Conservation (phyloP, 2,888 invertebrate genomes). For the Hedya salicella region DNA sequence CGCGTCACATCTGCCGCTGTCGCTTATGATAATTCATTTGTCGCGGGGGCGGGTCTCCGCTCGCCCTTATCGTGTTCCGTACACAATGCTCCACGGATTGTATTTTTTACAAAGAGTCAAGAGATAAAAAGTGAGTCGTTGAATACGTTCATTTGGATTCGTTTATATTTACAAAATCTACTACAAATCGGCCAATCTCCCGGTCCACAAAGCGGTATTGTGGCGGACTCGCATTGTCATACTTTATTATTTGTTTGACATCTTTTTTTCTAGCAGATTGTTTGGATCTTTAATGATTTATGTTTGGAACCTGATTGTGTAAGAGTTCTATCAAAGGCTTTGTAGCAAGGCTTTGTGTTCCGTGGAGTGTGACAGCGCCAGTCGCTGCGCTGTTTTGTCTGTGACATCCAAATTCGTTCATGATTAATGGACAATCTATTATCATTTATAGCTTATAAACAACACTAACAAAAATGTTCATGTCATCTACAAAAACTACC, state of each 20-base stretch:
- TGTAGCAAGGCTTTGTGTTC: conserved; percentile 38
- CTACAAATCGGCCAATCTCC: conserved; percentile 75
- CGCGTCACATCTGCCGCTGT: conserved; percentile 65
- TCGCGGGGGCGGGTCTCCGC: conserved; percentile 63
- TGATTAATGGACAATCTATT: conserved; percentile 37
- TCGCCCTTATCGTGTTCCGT: conserved; percentile 65
- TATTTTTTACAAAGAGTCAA: conserved; percentile 65
- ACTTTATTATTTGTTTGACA: conserved; percentile 71
- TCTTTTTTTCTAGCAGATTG: conserved; percentile 58
- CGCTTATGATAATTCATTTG: conserved; percentile 69
- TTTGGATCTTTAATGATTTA: conserved; percentile 70
- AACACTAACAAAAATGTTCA: neutral
- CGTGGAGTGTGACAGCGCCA: conserved; percentile 28
- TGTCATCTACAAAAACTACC: conserved; percentile 8
- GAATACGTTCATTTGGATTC: conserved; percentile 63
- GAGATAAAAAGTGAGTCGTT: conserved; percentile 66
- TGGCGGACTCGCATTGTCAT: conserved; percentile 51
- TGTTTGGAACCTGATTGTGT: conserved; percentile 50
- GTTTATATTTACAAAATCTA: conserved; percentile 70
- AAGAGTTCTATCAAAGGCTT: conserved; percentile 31
- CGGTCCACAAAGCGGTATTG: conserved; percentile 40
- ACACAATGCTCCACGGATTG: conserved; percentile 67
- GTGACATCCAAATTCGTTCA: conserved; percentile 27
- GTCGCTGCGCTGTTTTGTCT: conserved; percentile 16
- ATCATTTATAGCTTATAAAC: conserved; percentile 9